phyloP scores from a whole-genome alignment of 2,888 invertebrate species.

The Hartigia nigra region DNA sequence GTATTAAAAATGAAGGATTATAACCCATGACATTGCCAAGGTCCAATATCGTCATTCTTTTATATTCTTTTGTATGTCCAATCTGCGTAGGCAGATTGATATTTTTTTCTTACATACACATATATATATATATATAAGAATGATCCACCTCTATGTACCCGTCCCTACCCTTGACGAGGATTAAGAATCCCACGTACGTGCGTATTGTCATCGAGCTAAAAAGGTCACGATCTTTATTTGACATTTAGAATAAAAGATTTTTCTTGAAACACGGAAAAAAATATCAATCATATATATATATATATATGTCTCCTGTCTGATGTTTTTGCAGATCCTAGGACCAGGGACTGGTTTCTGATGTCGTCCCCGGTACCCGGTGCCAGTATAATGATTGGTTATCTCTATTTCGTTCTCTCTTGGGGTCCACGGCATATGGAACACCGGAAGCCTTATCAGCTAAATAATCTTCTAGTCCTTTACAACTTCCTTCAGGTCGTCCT shows the following conservation, averaged over 20 bases:
- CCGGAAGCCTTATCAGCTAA: conserved; percentile 84
- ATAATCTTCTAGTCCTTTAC: conserved; percentile 83
- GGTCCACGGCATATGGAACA: conserved; percentile 91
- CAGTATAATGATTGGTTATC: conserved; percentile 75
- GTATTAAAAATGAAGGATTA: neutral
- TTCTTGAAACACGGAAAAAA: too few species aligned
- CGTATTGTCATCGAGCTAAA: too few species aligned
- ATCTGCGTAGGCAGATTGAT: neutral
- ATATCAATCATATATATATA: too few species aligned
- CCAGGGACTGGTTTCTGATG: conserved; percentile 81
- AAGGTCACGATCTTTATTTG: neutral
- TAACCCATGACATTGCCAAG: neutral
- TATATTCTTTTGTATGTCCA: neutral
- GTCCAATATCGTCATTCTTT: neutral
- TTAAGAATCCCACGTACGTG: too few species aligned
- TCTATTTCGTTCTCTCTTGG: conserved; percentile 79
- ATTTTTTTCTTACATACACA: too few species aligned
- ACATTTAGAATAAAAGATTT: too few species aligned
- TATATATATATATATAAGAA: neutral
- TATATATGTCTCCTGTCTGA: neutral
- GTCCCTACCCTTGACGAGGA: too few species aligned
- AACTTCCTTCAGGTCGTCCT: conserved; percentile 89
- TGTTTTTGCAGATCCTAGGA: conserved; percentile 72
- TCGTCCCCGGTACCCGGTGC: conserved; percentile 77
- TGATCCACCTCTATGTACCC: too few species aligned